Evolutionary conservation across 2,888 invertebrate species (phyloP).

Genomic region (Leucania comma): DNA sequence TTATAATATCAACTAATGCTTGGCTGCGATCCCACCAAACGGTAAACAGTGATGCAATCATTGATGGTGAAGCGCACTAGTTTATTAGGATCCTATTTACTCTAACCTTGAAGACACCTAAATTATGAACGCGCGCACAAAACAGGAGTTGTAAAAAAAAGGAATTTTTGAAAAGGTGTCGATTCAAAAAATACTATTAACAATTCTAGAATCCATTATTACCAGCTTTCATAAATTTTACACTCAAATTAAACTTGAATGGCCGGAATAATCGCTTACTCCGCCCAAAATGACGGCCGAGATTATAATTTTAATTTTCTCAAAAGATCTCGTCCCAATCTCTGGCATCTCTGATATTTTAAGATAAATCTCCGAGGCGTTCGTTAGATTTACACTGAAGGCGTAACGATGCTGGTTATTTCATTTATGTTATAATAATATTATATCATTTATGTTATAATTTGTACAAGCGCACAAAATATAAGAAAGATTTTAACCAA

Average conservation of each 20-base stretch:
- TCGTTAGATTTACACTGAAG: constrained; percentile 18
- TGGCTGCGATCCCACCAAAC: too few relatives aligned
- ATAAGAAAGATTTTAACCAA: too few relatives aligned
- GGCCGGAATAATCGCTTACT: constrained; percentile 14
- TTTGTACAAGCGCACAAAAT: too few relatives aligned
- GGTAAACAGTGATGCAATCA: too few relatives aligned
- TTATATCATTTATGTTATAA: constrained; percentile 3
- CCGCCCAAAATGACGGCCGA: constrained; percentile 1
- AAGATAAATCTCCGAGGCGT: constrained; percentile 16
- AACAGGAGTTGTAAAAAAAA: too few relatives aligned
- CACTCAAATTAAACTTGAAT: constrained; percentile 12
- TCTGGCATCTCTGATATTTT: constrained; percentile 12
- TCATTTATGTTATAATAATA: constrained; percentile 38
- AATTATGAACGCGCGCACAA: too few relatives aligned
- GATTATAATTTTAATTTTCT: constrained; percentile 39
- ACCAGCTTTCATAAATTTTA: neutral
- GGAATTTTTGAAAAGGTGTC: too few relatives aligned
- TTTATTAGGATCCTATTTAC: too few relatives aligned
- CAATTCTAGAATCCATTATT: neutral
- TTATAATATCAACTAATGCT: too few relatives aligned
- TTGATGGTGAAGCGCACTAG: too few relatives aligned
- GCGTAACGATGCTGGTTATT: constrained; percentile 20
- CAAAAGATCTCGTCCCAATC: constrained; percentile 7
- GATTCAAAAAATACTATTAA: neutral
- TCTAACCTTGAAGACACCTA: too few relatives aligned